Conservation (phyloP, 2,888 invertebrate genomes). For the Hyposoter dolosus region DNA sequence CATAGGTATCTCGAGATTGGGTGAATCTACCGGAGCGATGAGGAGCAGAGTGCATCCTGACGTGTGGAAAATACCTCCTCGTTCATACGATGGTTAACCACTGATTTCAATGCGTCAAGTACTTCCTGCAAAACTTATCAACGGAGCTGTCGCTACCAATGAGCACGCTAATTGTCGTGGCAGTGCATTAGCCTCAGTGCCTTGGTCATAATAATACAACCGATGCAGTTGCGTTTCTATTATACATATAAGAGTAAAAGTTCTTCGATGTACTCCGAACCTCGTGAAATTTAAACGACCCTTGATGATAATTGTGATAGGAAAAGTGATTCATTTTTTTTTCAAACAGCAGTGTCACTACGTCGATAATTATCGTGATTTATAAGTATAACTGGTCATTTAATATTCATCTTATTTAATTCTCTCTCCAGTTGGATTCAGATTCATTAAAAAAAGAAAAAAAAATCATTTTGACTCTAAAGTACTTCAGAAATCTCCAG, state of each 20-base stretch:
- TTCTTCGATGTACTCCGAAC: neutral
- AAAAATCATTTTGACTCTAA: neutral
- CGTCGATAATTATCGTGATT: no score
- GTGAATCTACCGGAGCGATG: conserved; percentile 39
- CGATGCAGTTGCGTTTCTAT: no score
- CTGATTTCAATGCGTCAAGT: conserved; percentile 38
- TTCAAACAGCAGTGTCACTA: neutral
- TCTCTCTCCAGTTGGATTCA: no score
- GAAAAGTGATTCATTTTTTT: no score
- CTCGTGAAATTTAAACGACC: neutral
- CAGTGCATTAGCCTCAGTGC: neutral
- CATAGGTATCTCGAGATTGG: conserved; percentile 7
- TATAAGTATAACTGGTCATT: no score
- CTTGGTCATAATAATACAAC: neutral
- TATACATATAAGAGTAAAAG: neutral
- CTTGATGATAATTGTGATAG: neutral
- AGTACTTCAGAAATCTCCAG: neutral
- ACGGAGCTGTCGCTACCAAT: neutral
- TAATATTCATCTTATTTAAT: neutral
- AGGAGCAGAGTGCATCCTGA: conserved; percentile 42
- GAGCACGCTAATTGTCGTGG: neutral
- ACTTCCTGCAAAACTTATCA: neutral
- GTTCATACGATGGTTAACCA: conserved; percentile 28
- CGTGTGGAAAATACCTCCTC: conserved; percentile 28
- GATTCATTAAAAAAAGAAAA: neutral